Evolutionary conservation across 1,140 invertebrate species (phyloP).

Genomic region (Lordiphosa mommai): DNA sequence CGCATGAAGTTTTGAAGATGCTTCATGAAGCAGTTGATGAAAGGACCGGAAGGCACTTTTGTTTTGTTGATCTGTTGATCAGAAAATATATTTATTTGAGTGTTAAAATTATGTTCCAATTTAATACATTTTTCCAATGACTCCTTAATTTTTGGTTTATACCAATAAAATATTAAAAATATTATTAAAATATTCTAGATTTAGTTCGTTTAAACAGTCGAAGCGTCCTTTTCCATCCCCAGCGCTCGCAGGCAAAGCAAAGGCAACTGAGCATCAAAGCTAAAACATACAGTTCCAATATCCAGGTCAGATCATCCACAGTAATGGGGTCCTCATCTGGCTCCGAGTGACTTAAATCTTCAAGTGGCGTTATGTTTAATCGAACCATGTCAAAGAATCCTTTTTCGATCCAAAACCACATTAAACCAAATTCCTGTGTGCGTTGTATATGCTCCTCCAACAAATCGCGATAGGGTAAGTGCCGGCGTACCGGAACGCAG

Average conservation of each 20-base stretch:
- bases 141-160: too few relatives aligned
- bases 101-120: too few relatives aligned
- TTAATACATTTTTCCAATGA: not conserved
- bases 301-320: conserved; percentile 19
- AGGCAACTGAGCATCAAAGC: conserved; percentile 1
- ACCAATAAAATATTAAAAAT: too few relatives aligned
- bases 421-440: conserved; percentile 37
- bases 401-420: conserved; percentile 13
- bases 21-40: too few relatives aligned
- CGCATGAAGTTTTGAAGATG: too few relatives aligned
- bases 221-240: not conserved
- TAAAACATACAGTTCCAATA: conserved; percentile 16
- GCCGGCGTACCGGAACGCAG: conserved; percentile 15
- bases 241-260: conserved; percentile 25
- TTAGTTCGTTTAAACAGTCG: too few relatives aligned
- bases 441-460: conserved; percentile 35
- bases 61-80: too few relatives aligned
- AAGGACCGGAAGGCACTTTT: too few relatives aligned
- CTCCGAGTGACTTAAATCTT: conserved; percentile 17
- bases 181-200: too few relatives aligned
- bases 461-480: conserved; percentile 38
- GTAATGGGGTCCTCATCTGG: not conserved
- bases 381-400: conserved; percentile 40
- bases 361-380: not conserved
- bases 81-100: too few relatives aligned